A percentile compares a stretch with the other conserved stretches of the same genome.
phyloP scores from a whole-genome alignment of 2,888 invertebrate genomes.

The Notocelia uddmanniana region DNA sequence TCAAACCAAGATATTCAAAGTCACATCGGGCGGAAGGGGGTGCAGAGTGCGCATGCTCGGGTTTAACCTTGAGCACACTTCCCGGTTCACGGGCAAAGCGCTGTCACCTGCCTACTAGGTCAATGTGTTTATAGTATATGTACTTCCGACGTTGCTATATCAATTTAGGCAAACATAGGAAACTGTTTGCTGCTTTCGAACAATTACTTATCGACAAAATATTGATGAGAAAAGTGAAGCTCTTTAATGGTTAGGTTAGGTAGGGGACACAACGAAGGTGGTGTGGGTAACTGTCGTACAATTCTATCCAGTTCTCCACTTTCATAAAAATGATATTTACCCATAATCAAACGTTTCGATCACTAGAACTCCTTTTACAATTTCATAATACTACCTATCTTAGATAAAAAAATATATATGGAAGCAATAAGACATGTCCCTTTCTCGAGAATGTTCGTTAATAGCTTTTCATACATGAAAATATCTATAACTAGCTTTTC shows the following conservation, averaged over 20 bases:
- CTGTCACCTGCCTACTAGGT: conserved; percentile 75
- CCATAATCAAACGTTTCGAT: no score
- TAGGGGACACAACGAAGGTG: no score
- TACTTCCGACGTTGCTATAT: conserved; percentile 27
- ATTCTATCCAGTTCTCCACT: no score
- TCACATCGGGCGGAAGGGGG: conserved; percentile 54
- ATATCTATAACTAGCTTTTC: no score
- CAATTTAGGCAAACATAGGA: background rate
- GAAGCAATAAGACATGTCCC: no score
- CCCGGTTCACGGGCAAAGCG: conserved; percentile 80
- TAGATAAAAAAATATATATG: no score
- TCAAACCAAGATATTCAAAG: conserved; percentile 54
- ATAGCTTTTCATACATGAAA: no score
- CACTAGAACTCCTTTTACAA: no score
- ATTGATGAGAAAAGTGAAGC: background rate
- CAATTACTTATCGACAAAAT: background rate
- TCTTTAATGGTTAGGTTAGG: background rate
- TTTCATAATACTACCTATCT: no score
- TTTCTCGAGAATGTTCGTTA: no score
- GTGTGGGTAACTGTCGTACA: no score
- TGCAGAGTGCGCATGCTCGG: conserved; percentile 67
- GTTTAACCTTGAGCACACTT: conserved; percentile 75
- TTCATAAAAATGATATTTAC: no score
- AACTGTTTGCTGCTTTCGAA: background rate
- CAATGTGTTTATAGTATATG: conserved; percentile 63